Evolutionary conservation across 2,113 vertebrate genomes (phyloP).

Genomic region (Solea solea): DNA sequence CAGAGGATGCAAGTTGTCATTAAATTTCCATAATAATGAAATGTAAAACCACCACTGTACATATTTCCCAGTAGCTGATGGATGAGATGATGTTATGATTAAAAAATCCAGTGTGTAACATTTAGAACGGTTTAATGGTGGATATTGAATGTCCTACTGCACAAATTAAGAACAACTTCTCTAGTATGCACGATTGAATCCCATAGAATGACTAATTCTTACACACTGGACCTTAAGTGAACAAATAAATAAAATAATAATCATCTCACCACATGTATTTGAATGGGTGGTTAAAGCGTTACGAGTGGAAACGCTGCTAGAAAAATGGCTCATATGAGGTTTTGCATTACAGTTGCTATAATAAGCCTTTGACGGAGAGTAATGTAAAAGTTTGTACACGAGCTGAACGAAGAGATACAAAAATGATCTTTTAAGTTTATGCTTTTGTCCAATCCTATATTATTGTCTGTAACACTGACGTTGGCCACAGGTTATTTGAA

Average conservation of each 20-base stretch:
- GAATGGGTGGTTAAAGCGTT: background rate
- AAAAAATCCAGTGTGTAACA: too few species aligned
- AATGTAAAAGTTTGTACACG: background rate
- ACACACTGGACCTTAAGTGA: too few species aligned
- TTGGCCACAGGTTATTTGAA: too few species aligned
- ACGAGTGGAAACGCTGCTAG: background rate
- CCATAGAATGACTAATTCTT: too few species aligned
- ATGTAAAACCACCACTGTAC: background rate
- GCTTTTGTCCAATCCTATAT: background rate
- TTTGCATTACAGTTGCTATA: background rate
- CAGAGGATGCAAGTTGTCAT: slow-evolving; percentile 40
- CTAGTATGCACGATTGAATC: too few species aligned
- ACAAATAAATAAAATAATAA: background rate
- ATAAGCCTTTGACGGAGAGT: background rate
- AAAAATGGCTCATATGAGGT: background rate
- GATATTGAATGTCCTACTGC: too few species aligned
- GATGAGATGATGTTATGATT: background rate
- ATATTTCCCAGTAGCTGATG: slow-evolving; percentile 21
- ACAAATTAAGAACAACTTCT: too few species aligned
- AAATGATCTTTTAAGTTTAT: background rate
- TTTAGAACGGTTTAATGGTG: too few species aligned
- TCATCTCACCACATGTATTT: background rate
- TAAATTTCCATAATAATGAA: slow-evolving; percentile 16
- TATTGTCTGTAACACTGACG: background rate
- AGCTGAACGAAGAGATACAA: background rate